A percentile compares a stretch with the other conserved stretches of the same genome.
These are phyloP conservation scores for Piezodorus guildinii DNA, from an alignment of 1,140 invertebrate species.

Conservation along the genomic window DNA sequence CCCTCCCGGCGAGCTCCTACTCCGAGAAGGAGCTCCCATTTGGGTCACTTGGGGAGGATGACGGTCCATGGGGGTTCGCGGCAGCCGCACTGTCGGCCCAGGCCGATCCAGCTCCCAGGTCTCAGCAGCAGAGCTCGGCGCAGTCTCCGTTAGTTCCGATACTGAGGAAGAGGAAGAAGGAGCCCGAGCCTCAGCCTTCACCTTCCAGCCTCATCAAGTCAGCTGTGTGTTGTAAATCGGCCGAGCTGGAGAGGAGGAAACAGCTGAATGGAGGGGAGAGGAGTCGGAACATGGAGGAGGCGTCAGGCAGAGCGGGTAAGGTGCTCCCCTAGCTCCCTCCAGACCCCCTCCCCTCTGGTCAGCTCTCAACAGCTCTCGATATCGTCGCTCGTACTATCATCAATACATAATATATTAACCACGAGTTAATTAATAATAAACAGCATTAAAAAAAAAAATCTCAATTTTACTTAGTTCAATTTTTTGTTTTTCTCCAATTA, in stretches of 20 bases:
- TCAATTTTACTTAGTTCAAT: no score
- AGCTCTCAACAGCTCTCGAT: conserved; percentile 14
- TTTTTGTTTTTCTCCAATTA: no score
- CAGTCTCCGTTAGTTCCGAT: background rate
- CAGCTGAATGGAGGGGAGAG: conserved; percentile 11
- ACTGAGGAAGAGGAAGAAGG: conserved; percentile 32
- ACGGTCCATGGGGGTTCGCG: conserved; percentile 64
- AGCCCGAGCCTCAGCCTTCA: conserved; percentile 30
- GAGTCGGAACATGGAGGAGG: conserved; percentile 10
- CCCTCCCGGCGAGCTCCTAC: conserved; percentile 11
- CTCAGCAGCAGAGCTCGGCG: background rate
- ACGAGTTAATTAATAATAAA: no score
- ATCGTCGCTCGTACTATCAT: no score
- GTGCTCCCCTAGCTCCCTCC: conserved; percentile 19
- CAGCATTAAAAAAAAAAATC: no score
- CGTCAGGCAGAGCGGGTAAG: conserved; percentile 9
- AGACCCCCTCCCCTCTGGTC: conserved; percentile 18
- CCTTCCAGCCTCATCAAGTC: conserved; percentile 48
- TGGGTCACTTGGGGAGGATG: conserved; percentile 25
- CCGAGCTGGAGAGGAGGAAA: conserved; percentile 34
- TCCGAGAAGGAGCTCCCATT: conserved; percentile 30
- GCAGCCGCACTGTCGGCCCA: conserved; percentile 33
- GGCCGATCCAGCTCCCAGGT: background rate
- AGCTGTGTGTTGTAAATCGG: conserved; percentile 48
- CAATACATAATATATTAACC: no score